These are phyloP conservation scores for Phrynosoma platyrhinos DNA, from an alignment of 2,113 vertebrate species.

Conservation along the genomic window DNA sequence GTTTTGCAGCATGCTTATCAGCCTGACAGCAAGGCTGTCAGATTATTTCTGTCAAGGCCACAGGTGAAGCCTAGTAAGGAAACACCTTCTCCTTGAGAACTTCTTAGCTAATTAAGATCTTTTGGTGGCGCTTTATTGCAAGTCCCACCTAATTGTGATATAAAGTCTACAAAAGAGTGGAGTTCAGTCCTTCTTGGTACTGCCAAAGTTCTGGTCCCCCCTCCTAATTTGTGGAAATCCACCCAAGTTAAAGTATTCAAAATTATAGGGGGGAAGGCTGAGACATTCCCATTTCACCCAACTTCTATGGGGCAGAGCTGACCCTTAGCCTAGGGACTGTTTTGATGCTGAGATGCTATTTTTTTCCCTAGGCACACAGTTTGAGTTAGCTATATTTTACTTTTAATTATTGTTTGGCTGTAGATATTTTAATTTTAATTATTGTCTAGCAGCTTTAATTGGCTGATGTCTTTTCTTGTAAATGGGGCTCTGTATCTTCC, in stretches of 20 bases:
- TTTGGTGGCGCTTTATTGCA: background rate
- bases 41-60: background rate
- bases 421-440: slow-evolving; percentile 5
- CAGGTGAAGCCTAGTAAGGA: background rate
- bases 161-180: background rate
- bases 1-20: too few relatives aligned
- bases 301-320: background rate
- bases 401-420: background rate
- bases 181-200: too few relatives aligned
- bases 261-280: background rate
- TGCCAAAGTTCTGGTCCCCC: background rate
- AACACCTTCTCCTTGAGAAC: background rate
- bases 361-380: background rate
- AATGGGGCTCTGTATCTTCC: background rate
- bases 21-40: background rate
- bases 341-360: background rate
- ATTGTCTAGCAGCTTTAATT: slow-evolving; percentile 4
- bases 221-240: background rate
- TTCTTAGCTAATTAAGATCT: background rate
- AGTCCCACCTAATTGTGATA: background rate
- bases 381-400: slow-evolving; percentile 14
- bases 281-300: background rate
- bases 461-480: background rate
- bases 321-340: background rate
- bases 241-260: background rate